These are phyloP conservation scores for Xestoiulus laeticollis DNA, from an alignment of 2,888 invertebrate species.

Conservation along the genomic window DNA sequence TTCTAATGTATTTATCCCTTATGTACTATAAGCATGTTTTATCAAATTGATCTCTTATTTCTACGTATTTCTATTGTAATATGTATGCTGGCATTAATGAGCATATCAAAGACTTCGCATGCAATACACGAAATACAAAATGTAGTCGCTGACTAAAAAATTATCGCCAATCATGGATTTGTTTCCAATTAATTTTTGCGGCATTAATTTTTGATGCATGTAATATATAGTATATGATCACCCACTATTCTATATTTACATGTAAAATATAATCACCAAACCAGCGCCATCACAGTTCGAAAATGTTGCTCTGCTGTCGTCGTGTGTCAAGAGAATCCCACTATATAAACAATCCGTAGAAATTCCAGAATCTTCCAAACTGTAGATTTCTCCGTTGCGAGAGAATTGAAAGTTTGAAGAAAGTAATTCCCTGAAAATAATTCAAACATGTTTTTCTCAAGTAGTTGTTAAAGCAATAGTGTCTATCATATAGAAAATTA, in stretches of 20 bases:
- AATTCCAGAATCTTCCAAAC: not conserved
- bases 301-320: conserved; percentile 50
- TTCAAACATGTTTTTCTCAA: not conserved
- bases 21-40: too few relatives aligned
- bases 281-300: conserved; percentile 48
- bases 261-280: conserved; percentile 42
- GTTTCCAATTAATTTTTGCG: too few relatives aligned
- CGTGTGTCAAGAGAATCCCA: conserved; percentile 47
- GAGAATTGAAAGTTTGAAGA: conserved; percentile 23
- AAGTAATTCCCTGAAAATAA: conserved; percentile 35
- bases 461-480: not conserved
- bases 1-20: too few relatives aligned
- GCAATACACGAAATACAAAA: too few relatives aligned
- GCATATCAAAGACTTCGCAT: too few relatives aligned
- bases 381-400: not conserved
- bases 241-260: not conserved
- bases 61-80: too few relatives aligned
- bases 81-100: too few relatives aligned
- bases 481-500: not conserved
- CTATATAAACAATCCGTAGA: conserved; percentile 50
- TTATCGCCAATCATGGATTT: too few relatives aligned
- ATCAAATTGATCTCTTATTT: too few relatives aligned
- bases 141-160: too few relatives aligned
- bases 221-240: too few relatives aligned
- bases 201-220: too few relatives aligned